phyloP scores from a whole-genome alignment of 2,888 invertebrate genomes.

The Apotomis betuletana region DNA sequence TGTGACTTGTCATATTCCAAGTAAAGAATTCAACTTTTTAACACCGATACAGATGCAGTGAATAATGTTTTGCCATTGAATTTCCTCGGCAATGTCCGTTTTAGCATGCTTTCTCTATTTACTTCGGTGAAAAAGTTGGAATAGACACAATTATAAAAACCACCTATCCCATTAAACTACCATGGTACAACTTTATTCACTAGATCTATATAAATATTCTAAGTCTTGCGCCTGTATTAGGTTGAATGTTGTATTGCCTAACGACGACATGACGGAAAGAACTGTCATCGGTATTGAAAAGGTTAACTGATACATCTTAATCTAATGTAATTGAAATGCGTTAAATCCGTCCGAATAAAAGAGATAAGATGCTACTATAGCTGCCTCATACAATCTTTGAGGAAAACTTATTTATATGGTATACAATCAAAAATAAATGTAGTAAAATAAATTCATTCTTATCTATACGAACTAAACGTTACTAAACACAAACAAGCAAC shows the following conservation, averaged over 20 bases:
- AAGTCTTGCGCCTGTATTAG: neutral
- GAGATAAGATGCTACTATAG: slow-evolving; percentile 1
- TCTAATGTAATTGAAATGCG: slow-evolving; percentile 19
- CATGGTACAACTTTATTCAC: too few relatives aligned
- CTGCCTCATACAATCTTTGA: slow-evolving; percentile 24
- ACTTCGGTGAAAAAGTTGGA: too few relatives aligned
- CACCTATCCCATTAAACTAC: too few relatives aligned
- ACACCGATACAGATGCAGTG: neutral
- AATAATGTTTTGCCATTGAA: too few relatives aligned
- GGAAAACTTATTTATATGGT: slow-evolving; percentile 34
- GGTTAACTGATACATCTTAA: slow-evolving; percentile 1
- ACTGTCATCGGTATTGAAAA: neutral
- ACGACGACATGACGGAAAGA: neutral
- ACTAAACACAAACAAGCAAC: slow-evolving; percentile 63
- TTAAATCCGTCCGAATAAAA: slow-evolving; percentile 17
- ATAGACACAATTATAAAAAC: too few relatives aligned
- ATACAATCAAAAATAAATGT: slow-evolving; percentile 43
- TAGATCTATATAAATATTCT: too few relatives aligned
- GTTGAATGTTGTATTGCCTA: neutral
- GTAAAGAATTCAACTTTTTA: neutral
- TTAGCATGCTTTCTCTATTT: too few relatives aligned
- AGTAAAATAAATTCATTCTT: slow-evolving; percentile 48
- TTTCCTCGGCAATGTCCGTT: too few relatives aligned
- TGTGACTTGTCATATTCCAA: neutral
- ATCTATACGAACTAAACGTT: slow-evolving; percentile 48